These are phyloP conservation scores for Lerista edwardsae DNA, from an alignment of 2,797 vertebrate species.

Conservation along the genomic window DNA sequence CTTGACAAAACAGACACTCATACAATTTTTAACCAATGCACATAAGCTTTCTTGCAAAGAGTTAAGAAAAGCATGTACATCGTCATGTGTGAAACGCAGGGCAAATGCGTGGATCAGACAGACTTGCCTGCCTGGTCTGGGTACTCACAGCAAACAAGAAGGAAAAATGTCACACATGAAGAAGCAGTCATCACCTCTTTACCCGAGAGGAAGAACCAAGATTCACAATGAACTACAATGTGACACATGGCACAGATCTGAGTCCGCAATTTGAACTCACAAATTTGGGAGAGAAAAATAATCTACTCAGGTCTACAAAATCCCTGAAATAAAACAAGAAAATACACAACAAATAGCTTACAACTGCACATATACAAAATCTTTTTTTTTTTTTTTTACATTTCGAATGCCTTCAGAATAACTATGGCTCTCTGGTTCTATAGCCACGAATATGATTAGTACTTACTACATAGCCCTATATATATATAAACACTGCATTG, in stretches of 20 bases:
- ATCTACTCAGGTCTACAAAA: neutral
- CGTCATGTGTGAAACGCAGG: neutral
- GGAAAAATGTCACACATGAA: neutral
- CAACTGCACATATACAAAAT: neutral
- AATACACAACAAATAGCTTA: neutral
- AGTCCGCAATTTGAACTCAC: neutral
- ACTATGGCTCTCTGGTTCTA: neutral
- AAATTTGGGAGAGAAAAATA: neutral
- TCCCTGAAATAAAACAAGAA: neutral
- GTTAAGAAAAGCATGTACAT: neutral
- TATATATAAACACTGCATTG: neutral
- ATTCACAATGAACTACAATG: neutral
- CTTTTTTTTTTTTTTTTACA: neutral
- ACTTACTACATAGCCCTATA: neutral
- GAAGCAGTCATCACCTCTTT: neutral
- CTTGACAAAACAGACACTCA: neutral
- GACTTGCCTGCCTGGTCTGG: neutral
- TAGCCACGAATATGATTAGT: neutral
- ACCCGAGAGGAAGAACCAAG: neutral
- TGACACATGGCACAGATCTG: neutral
- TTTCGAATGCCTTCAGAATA: neutral
- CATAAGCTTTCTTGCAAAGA: neutral
- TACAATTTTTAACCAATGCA: neutral
- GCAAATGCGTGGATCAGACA: neutral
- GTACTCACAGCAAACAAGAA: neutral